Conservation (phyloP, 1,140 invertebrate species). For the Aphis craccivora region DNA sequence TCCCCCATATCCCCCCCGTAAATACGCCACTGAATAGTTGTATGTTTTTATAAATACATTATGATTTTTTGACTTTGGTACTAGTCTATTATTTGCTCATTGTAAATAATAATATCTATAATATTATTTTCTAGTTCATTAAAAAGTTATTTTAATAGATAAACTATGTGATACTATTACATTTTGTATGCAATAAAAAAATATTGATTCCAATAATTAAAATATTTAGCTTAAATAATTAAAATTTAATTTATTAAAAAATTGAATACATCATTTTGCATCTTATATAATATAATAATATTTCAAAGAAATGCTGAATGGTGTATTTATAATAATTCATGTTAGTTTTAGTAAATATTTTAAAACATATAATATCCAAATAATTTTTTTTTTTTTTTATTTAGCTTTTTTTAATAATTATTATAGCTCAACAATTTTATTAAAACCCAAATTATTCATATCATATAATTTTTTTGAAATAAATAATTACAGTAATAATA, state of each 20-base stretch:
- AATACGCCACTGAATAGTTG: too few species aligned
- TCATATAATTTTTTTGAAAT: too few species aligned
- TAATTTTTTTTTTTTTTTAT: too few species aligned
- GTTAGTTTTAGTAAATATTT: too few species aligned
- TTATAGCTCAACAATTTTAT: too few species aligned
- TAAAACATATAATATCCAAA: too few species aligned
- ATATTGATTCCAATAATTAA: not conserved
- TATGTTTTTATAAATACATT: not conserved
- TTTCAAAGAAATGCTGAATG: too few species aligned
- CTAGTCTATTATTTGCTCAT: not conserved
- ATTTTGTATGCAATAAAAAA: not conserved
- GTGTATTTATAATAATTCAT: too few species aligned
- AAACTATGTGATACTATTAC: not conserved
- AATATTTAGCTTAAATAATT: not conserved
- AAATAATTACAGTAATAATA: too few species aligned
- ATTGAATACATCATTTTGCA: not conserved
- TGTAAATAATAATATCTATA: not conserved
- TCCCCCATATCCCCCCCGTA: too few species aligned
- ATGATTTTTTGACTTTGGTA: not conserved
- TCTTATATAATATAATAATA: not conserved
- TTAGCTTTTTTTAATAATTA: too few species aligned
- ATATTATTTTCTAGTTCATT: not conserved
- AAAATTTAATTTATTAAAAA: not conserved
- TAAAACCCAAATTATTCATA: too few species aligned
- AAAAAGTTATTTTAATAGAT: not conserved